Evolutionary conservation across 2,888 invertebrate genomes (phyloP), one percentile per base, ranked within the genome.

Genomic region (Hirtodrosophila alboralis): DNA sequence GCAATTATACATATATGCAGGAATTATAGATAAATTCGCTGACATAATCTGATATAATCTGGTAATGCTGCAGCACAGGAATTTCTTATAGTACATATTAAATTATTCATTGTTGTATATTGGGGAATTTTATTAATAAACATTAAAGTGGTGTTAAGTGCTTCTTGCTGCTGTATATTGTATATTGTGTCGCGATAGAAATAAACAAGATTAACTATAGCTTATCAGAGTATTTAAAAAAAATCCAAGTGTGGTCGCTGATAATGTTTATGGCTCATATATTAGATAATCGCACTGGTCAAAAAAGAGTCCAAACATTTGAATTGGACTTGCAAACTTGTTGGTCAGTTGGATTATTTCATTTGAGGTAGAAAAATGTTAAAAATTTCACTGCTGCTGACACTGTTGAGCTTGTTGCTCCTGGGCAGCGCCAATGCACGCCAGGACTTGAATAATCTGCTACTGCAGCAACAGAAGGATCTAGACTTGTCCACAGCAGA

Each of bases 201-300:
- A 75, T 79, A 74, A 71, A 34, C 36, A 9, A 36, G 80, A 83
- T 79, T 79, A 79, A 61, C 47, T 27, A 10, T 37, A 31, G 51
- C 59, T 76, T 53, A 84, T 84, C 80, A 34, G 40, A 16, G 21
- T 52, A 40, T 59, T 76, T 47, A 40, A 45, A 54, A 36, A 21
- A 59, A 79, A 78, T 76, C 84, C 67, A 73, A 79, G 60, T 70
- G 80, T 52, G 64, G 58, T 44, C 51, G 37, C 38, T 27, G 67
- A 84, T 78, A 80, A 52, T 58, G 37, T 52, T 70, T 68, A 64
- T 40, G 31, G 52, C 31, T 33, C 30, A 34, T 44, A 36, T 10
- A 38, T 36, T n/a, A 23, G 61, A 78, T 75, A 72, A 27, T 43
- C 2, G 4, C 4, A 10, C 16, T 52, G 48, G 23, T 14, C 27